These are phyloP conservation scores for Acanthis flammea DNA, from an alignment of 2,797 vertebrate genomes.

Conservation along the genomic window DNA sequence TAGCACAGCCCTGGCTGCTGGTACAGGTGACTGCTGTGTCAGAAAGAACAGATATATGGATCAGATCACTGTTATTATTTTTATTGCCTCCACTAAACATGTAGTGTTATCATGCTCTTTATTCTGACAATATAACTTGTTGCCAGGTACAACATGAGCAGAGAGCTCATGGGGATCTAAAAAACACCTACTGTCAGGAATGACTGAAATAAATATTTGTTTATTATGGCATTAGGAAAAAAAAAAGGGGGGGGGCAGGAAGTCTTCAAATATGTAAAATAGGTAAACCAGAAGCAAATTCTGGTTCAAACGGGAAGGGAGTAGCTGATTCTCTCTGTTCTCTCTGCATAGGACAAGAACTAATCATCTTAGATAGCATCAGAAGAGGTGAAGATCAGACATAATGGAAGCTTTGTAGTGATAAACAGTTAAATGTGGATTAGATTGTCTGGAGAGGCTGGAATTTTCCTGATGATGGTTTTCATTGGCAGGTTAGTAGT, in stretches of 20 bases:
- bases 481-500: background rate
- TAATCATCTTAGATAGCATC: conserved; percentile 38
- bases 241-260: background rate
- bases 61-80: background rate
- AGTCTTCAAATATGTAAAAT: background rate
- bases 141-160: background rate
- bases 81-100: background rate
- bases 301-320: background rate
- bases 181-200: background rate
- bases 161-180: background rate
- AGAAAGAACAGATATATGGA: background rate
- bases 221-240: background rate
- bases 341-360: background rate
- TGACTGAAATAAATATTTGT: background rate
- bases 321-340: background rate
- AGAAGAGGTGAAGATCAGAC: conserved; percentile 14
- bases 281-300: background rate
- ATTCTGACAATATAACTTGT: background rate
- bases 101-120: background rate
- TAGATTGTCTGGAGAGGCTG: conserved; percentile 23
- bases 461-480: background rate
- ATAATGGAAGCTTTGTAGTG: conserved; percentile 30
- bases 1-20: background rate
- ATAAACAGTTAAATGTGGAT: conserved; percentile 22
- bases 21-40: background rate